Base-by-base conservation (phyloP, 2,888 invertebrate species). In the Dynastes tityus region DNA sequence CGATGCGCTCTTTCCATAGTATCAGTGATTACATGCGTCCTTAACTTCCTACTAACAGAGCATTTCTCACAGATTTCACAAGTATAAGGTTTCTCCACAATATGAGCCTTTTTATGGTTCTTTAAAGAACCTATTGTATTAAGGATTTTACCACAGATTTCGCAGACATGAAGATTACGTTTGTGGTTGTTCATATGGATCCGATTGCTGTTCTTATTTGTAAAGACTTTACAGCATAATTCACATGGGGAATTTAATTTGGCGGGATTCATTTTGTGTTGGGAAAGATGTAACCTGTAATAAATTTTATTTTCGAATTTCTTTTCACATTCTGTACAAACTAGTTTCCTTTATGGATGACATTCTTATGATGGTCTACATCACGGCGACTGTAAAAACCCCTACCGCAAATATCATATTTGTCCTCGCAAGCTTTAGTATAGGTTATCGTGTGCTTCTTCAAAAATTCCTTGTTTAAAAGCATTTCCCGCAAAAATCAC, bases 1-100 rank as follows among this genome's bases (percentile, higher is more conserved):
- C 90, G 85, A 61, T 90, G 90, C 29, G 89, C 90, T 81, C 90
- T 90, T 37, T 90, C 90, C 0, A 90, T 91, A 13, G 90, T 91
- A 79, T 91, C 91, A 71, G 90, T 90, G 0, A 89, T 84, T 89
- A 90, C 89, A 81, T 91, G 91, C 22, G 79, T 81, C 58, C 78
- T 79, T 71, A 85, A 80, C 70, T 78, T 81, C 77, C 81, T 84
- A 27, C 81, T 85, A 11, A 81, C 81, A 77, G 85, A 86, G 6
- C 82, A 79, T 79, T 83, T 84, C 9, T 78, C 73, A 70, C 85
- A 85, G 78, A 82, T 67, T 79, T 89, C 88, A 81, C 75, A 80
- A 8, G 40, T 51, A 77, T 85, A 85, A 4, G 87, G 86, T 64
- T 84, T 85, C 76, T 86, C 87, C 4, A 84, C 85, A 0, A 84